Percentiles rank a stretch among this genome's conserved stretches.
These are phyloP conservation scores for Limnodromus scolopaceus DNA, from an alignment of 2,797 vertebrate genomes.

Conservation along the genomic window DNA sequence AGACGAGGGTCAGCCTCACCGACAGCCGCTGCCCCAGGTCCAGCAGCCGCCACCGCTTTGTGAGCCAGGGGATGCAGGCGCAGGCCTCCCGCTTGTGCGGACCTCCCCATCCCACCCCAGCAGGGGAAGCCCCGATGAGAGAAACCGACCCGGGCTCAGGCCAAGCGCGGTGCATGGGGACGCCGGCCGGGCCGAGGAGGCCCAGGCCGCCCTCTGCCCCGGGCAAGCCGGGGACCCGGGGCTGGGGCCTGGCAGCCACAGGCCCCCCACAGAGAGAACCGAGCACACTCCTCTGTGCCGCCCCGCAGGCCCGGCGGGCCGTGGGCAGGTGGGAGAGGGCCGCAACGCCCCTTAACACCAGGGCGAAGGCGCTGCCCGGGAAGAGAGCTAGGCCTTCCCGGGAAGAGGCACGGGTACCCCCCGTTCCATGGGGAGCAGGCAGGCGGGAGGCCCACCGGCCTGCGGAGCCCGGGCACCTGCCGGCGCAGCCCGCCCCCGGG, in stretches of 20 bases:
- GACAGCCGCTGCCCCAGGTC: accelerated
- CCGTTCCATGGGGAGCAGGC: too few relatives aligned
- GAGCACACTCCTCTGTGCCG: not conserved
- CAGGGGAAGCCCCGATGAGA: accelerated
- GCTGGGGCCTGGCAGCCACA: not conserved
- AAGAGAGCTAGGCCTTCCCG: not conserved
- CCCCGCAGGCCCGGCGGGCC: not conserved
- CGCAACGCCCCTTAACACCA: not conserved
- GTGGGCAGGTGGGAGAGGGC: too few relatives aligned
- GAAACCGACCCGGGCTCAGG: not conserved
- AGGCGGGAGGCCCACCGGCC: not conserved
- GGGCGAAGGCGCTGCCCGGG: too few relatives aligned
- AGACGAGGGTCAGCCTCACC: too few relatives aligned
- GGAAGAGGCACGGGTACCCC: not conserved
- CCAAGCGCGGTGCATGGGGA: too few relatives aligned
- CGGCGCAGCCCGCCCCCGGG: too few relatives aligned
- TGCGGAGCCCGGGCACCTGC: not conserved
- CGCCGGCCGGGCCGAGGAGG: not conserved
- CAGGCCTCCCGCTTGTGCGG: too few relatives aligned
- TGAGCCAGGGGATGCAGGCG: not conserved
- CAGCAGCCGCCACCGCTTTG: accelerated
- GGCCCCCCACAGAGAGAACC: accelerated
- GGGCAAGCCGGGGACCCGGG: too few relatives aligned
- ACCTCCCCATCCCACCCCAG: not conserved
- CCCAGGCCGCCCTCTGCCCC: not conserved